Evolutionary conservation across 2,888 invertebrate genomes (phyloP), one percentile per base, ranked within the genome.

Genomic region (Ochropacha duplaris): DNA sequence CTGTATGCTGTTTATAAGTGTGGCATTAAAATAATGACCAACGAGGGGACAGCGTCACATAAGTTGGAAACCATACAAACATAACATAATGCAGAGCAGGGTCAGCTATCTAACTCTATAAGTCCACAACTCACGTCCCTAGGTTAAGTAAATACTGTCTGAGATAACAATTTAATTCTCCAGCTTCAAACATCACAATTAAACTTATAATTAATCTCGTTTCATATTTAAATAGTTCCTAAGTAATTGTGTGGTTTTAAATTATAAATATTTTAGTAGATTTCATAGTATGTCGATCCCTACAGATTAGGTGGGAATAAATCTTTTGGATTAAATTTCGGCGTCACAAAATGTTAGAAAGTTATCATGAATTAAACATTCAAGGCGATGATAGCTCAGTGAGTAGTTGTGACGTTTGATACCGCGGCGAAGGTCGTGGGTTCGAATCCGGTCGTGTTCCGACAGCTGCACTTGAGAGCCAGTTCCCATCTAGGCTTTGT

Each of bases 51-150:
- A 19, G 44, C 14, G 8, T 14, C 3, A 44, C 44, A 9, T 19
- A 39, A 16, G 19, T 44, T 19, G 44, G 19, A 44, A 19, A 44
- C 44, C 44, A 44, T 44, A 44, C 44, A 44, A 44, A 44, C 19
- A 44, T 44, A 44, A 19, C 44, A 44, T 54, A 54, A 50, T 28
- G 50, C 49, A 54, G 49, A 56, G 34, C 39, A 59, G 54, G 54
- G 59, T 56, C 59, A 49, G 54, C 34, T 56, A 54, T 50, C 54
- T 50, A 59, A 59, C 59, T 59, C 24, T 54, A 57, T 54, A 54
- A 51, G 57, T 57, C 57, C 31, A 59, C 56, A 57, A 31, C 54
- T 19, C 44, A 44, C 44, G 44, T 44, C 44, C 19, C 19, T 44
- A 44, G 16, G 44, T 44, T 44, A 44, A 19, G 44, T 44, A 44